phyloP scores from a whole-genome alignment of 2,888 invertebrate species.

The Erebia aethiops region DNA sequence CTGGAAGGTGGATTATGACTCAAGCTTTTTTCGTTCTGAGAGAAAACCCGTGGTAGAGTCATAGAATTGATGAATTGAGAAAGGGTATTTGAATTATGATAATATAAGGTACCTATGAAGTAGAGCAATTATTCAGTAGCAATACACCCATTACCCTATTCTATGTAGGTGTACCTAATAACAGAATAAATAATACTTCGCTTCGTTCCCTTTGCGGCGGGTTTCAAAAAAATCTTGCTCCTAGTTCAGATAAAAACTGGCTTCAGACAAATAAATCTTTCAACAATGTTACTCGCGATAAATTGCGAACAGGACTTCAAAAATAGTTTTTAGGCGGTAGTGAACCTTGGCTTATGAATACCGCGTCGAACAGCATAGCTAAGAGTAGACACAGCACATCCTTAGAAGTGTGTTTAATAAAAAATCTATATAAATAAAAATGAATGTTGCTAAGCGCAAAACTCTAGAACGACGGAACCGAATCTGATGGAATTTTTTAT shows the following conservation, averaged over 20 bases:
- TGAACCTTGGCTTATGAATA: constrained; percentile 4
- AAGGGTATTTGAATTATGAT: no score
- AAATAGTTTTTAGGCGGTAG: constrained; percentile 20
- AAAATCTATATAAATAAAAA: no score
- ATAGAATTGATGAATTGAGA: no score
- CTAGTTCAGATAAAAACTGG: constrained; percentile 10
- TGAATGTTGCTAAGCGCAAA: no score
- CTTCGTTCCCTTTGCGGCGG: not conserved
- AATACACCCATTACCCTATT: no score
- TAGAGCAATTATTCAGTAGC: no score
- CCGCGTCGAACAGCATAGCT: not conserved
- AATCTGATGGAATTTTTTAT: no score
- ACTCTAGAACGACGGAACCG: no score
- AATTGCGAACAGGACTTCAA: constrained; percentile 20
- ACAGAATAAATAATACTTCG: not conserved
- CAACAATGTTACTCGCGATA: constrained; percentile 10
- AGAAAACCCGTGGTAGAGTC: no score
- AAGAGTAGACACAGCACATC: not conserved
- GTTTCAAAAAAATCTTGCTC: constrained; percentile 7
- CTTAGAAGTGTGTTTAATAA: not conserved
- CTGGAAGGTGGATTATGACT: no score
- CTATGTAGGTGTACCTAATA: not conserved
- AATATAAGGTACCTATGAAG: no score
- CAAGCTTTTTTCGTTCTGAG: no score
- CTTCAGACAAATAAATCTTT: constrained; percentile 22